Evolutionary conservation across 2,888 invertebrate species (phyloP).

Genomic region (Pollenia labialis): DNA sequence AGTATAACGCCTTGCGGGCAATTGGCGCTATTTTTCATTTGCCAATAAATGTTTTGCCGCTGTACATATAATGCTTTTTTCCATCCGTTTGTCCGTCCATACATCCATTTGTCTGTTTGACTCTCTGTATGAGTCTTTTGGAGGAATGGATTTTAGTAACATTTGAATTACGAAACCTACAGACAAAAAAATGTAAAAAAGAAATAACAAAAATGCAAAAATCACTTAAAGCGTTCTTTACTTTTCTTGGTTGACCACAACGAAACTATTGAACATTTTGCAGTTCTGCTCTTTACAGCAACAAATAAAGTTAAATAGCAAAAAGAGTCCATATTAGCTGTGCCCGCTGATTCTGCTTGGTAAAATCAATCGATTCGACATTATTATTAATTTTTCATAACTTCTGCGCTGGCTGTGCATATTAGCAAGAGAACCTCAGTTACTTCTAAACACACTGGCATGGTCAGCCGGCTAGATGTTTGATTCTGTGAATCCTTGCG

Average conservation of each 20-base stretch:
- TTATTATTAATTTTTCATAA: conserved; percentile 84
- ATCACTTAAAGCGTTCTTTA: conserved; percentile 67
- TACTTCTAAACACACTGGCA: conserved; percentile 23
- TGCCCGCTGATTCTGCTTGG: conserved; percentile 71
- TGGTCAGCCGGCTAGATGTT: conserved; percentile 38
- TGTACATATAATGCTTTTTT: conserved; percentile 26
- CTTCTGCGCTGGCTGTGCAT: conserved; percentile 79
- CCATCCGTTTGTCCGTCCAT: background rate
- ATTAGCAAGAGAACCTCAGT: conserved; percentile 50
- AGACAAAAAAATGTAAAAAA: conserved; percentile 46
- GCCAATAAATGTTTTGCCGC: conserved; percentile 76
- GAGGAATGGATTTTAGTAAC: conserved; percentile 52
- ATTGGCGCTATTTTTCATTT: conserved; percentile 78
- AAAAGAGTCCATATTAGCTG: conserved; percentile 69
- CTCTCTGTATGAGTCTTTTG: conserved; percentile 23
- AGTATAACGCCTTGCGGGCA: conserved; percentile 76
- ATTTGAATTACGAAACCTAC: conserved; percentile 71
- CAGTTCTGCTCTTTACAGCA: conserved; percentile 22
- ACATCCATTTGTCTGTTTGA: conserved; percentile 11
- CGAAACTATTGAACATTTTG: conserved; percentile 40
- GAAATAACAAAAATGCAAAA: conserved; percentile 39
- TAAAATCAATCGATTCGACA: conserved; percentile 83
- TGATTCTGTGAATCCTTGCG: conserved; percentile 61
- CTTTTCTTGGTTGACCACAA: conserved; percentile 54
- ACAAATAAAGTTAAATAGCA: conserved; percentile 71